phyloP scores from a whole-genome alignment of 2,888 invertebrate genomes.

The Epicampocera succincta region DNA sequence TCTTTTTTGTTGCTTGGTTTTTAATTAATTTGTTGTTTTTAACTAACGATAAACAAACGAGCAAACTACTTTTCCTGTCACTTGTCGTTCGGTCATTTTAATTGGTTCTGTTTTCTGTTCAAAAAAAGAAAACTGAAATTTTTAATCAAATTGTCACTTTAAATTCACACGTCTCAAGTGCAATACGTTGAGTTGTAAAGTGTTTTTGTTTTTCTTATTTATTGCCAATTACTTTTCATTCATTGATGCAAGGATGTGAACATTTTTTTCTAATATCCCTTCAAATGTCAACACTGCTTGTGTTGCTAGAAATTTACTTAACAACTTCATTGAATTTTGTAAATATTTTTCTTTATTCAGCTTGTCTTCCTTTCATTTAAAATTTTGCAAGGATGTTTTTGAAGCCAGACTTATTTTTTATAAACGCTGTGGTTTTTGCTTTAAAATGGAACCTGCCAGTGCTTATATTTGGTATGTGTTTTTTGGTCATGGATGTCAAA shows the following conservation, averaged over 20 bases:
- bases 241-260: conserved; percentile 52
- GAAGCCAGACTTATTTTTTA: too few relatives aligned
- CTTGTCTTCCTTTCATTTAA: neutral
- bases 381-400: conserved; percentile 6
- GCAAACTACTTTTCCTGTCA: conserved; percentile 61
- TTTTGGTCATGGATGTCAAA: too few relatives aligned
- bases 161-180: conserved; percentile 62
- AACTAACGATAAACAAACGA: conserved; percentile 23
- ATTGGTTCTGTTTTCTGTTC: conserved; percentile 44
- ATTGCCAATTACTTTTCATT: conserved; percentile 64
- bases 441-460: too few relatives aligned
- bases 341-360: neutral
- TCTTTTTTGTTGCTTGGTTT: conserved; percentile 37
- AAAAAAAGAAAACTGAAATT: conserved; percentile 21
- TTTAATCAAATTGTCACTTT: conserved; percentile 70
- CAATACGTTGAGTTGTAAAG: conserved; percentile 20
- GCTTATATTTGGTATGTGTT: too few relatives aligned
- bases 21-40: conserved; percentile 68
- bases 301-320: conserved; percentile 38
- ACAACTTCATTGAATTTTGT: conserved; percentile 48
- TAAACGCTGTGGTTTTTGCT: too few relatives aligned
- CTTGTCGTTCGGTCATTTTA: conserved; percentile 56
- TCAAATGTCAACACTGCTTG: conserved; percentile 21
- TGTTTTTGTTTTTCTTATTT: conserved; percentile 53
- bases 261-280: conserved; percentile 36